Conservation (phyloP, 2,797 vertebrate genomes). For the Poeciliopsis presidionis region DNA sequence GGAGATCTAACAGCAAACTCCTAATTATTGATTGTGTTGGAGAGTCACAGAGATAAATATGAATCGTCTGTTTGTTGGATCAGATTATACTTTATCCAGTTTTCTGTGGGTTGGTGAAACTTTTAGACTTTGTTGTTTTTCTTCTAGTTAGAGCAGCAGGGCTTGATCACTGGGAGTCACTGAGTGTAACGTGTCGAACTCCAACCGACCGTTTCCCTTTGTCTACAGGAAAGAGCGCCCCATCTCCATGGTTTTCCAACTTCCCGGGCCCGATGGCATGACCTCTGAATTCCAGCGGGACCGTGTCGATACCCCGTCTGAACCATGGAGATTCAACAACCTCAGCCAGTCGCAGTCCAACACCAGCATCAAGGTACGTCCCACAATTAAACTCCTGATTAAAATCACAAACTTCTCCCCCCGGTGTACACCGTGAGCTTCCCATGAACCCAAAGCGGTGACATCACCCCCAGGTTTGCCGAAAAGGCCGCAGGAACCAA, state of each 20-base stretch:
- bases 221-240: conserved; percentile 92
- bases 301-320: conserved; percentile 84
- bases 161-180: neutral
- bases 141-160: neutral
- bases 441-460: conserved; percentile 56
- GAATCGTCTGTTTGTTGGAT: neutral
- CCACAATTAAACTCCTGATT: neutral
- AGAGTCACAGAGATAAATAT: neutral
- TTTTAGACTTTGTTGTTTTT: neutral
- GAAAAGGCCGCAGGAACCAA: conserved; percentile 42
- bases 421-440: conserved; percentile 32
- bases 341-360: conserved; percentile 90
- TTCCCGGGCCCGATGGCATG: conserved; percentile 86
- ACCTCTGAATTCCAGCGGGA: conserved; percentile 87
- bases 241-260: conserved; percentile 92
- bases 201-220: conserved; percentile 1
- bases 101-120: neutral
- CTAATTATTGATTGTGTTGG: neutral
- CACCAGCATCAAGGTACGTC: conserved; percentile 90
- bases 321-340: conserved; percentile 92
- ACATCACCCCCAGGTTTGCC: conserved; percentile 52
- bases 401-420: neutral
- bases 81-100: neutral
- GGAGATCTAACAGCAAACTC: neutral
- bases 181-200: neutral